Evolutionary conservation across 30 jellyfish, hydroid and myxozoan species (phyloP).

Genomic region (Hydra vulgaris): DNA sequence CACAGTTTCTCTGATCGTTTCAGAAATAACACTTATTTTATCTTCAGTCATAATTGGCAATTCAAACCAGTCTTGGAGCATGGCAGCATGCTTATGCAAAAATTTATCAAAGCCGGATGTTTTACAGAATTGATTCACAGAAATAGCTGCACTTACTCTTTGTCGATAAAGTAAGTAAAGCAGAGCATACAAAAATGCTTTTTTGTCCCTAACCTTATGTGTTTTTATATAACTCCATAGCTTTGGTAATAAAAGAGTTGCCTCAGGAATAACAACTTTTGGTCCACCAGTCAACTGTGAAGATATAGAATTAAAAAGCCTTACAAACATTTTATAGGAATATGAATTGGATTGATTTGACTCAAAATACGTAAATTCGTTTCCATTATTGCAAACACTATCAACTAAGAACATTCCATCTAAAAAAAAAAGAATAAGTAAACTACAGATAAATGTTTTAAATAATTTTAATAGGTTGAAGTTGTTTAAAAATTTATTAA

Average conservation of each 20-base stretch:
- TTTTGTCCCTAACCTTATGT: no score
- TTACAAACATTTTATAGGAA: not conserved
- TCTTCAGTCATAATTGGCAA: not conserved
- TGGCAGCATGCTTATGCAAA: not conserved
- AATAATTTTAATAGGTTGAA: no score
- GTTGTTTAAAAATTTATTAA: no score
- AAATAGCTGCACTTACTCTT: not conserved
- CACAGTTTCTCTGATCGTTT: not conserved
- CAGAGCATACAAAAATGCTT: not conserved
- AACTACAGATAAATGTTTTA: no score
- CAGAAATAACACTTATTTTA: not conserved
- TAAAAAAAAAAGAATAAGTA: not conserved
- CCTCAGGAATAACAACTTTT: not conserved
- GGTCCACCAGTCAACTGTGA: not conserved
- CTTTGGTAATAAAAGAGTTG: not conserved
- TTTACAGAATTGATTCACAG: not conserved
- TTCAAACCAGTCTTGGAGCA: not conserved
- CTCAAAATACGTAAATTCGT: not conserved
- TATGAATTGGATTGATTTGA: not conserved
- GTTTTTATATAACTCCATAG: not conserved
- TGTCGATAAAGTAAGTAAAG: not conserved
- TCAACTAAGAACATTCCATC: not conserved
- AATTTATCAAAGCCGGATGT: not conserved
- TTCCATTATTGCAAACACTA: not conserved
- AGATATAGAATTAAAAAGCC: not conserved